Evolutionary conservation across 2,113 vertebrate genomes (phyloP).

Genomic region (Scytalopus superciliaris): DNA sequence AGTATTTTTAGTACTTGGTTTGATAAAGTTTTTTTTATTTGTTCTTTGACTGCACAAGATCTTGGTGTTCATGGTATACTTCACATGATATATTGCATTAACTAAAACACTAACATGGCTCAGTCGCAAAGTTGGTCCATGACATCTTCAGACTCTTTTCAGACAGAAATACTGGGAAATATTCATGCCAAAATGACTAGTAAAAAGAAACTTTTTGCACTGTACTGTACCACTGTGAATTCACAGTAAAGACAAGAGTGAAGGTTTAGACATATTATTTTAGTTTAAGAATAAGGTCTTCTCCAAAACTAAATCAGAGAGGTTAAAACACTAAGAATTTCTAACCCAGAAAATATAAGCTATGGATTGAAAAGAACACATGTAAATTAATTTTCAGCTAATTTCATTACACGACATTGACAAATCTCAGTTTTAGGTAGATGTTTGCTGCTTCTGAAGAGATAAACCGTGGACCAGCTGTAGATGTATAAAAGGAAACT

Average conservation of each 20-base stretch:
- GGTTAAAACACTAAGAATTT: not conserved
- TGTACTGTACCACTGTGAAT: not conserved
- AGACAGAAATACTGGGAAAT: not conserved
- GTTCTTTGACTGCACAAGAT: not conserved
- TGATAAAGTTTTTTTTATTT: not conserved
- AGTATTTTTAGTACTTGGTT: not conserved
- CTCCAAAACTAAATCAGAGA: not conserved
- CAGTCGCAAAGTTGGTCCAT: not conserved
- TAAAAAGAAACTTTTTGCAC: not conserved
- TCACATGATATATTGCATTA: not conserved
- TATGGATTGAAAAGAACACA: not conserved
- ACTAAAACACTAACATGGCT: not conserved
- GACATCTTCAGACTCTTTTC: not conserved
- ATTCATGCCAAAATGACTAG: not conserved
- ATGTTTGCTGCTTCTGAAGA: not conserved
- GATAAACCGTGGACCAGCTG: not conserved
- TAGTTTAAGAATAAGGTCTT: not conserved
- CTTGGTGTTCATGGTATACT: not conserved
- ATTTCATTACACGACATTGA: not conserved
- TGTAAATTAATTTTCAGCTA: not conserved
- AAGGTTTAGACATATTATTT: not conserved
- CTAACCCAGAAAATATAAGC: not conserved
- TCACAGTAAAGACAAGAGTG: not conserved
- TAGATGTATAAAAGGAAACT: not conserved
- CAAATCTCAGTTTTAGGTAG: not conserved